Base-by-base conservation (phyloP, 1,140 invertebrate species). In the Microplitis mediator region DNA sequence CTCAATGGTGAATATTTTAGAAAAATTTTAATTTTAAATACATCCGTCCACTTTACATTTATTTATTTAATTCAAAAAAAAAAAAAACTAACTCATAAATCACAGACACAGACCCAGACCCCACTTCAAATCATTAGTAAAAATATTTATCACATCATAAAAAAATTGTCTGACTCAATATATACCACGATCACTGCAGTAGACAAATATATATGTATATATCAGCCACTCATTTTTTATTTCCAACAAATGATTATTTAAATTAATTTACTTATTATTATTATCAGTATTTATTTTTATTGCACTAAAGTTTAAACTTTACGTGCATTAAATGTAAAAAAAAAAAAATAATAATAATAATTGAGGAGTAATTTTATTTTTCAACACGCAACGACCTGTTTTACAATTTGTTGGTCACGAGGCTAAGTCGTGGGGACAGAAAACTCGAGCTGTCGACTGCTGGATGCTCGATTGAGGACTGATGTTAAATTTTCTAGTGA, bases 1-100 rank as follows among this genome's bases (percentile, higher is more conserved):
- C 83, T 87, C 84, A 87, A 87, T 87, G 81, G 77, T 87, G 83
- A 79, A 82, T 69, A 69, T n/a, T 62, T 45, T 69, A 32, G 13
- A 23, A 36, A 13, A 36, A n/a, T 23, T 50, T 64, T 32, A 13
- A 31, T 9, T 60, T 60, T 11, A 31, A 3, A 65, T 14, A 31
- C 16, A 54, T 54, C 52, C 3, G n/a, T 54, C 52, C 13, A 54
- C 16, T 6, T 58, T 31, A 23, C 9, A 23, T 23, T 34, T 23
- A 23, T 23, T 58, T 58, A 23, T 8, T 31, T 54, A 1, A 54
- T 6, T 23, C 13, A n/a, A 11, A 54, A 13, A 8, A 54, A 54
- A 5, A n/a, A 14, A n/a, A 13, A 8, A 14, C 52, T 54, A 23
- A 5, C 52, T 5, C 14, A n/a, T 50, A 13, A 6, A 5, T n/a